Evolutionary conservation across 2,888 invertebrate species (phyloP), one percentile per base, ranked within the genome.

Genomic region (Amiota minor): DNA sequence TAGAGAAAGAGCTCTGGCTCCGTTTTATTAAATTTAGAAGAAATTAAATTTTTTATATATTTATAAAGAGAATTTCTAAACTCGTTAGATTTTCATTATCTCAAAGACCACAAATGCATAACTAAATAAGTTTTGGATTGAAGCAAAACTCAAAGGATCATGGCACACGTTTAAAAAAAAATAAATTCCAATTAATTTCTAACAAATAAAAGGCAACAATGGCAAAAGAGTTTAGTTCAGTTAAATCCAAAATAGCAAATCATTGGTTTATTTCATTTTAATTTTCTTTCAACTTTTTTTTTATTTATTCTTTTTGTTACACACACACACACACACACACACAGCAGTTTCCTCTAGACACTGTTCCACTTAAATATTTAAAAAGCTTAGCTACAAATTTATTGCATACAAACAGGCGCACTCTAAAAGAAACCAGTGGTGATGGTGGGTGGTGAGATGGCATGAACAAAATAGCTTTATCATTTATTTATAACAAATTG

Each of bases 121-220:
- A 2, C 35, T 4, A 35, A 35, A 35, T 35, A 35, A 35, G 6
- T 35, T 35, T 2, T 35, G 6, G 2, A 35, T 6, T 35, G 35
- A 35, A 4, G 35, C 6, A 0, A 6, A 35, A 35, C 35, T 35
- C 35, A 35, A 35, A 35, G 35, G 35, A 35, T 35, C 6, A 4
- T 35, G 35, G 70, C 85, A 82, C 85, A 85, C 73, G 72, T 77
- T 61, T n/a, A n/a, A n/a, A 67, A 35, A 49, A 65, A 76, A 75
- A 82, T 82, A 83, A 84, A 82, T 82, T 80, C 77, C 83, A 82
- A 82, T 82, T 85, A 79, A 83, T 81, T 84, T 81, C 76, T 23
- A 50, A 50, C 50, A 68, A 67, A 35, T 16, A 11, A 59, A 72
- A 74, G 74, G 77, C 77, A 59, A 72, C 69, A 75, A 72, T 74